These are phyloP conservation scores for Autographa pulchrina DNA, from an alignment of 2,888 invertebrate species.

Conservation along the genomic window DNA sequence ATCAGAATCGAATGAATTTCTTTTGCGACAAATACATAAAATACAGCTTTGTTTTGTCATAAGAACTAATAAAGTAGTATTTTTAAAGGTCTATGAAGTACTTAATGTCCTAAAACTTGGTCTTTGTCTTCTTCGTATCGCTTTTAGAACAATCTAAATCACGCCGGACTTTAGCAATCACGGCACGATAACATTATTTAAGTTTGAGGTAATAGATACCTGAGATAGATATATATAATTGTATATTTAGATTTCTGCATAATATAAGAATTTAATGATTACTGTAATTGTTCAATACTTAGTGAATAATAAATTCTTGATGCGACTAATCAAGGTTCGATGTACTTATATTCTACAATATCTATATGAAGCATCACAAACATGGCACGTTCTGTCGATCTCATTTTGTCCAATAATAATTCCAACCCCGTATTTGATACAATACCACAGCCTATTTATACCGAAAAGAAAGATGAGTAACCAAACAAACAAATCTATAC, in stretches of 20 bases:
- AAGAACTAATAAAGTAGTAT: neutral
- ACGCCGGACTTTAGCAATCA: neutral
- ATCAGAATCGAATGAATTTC: no score
- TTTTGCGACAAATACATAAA: no score
- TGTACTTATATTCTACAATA: neutral
- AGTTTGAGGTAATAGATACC: neutral
- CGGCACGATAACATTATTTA: neutral
- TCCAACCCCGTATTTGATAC: conserved; percentile 20
- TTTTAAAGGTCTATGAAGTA: neutral
- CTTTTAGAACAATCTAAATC: neutral
- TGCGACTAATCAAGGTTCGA: no score
- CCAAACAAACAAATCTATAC: conserved; percentile 59
- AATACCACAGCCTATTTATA: conserved; percentile 25
- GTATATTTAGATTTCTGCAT: no score
- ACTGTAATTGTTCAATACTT: no score
- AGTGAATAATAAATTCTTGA: neutral
- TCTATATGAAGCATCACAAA: neutral
- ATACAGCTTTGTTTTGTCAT: no score
- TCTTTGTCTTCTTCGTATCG: neutral
- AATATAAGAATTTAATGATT: no score
- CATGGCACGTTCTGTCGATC: neutral
- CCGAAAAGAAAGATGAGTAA: conserved; percentile 29
- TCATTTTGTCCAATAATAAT: neutral
- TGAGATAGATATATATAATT: no score
- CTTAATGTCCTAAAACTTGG: neutral